A percentile compares a stretch with the other conserved stretches of the same genome.
Conservation (phyloP, 2,113 vertebrate species). For the Riparia riparia region DNA sequence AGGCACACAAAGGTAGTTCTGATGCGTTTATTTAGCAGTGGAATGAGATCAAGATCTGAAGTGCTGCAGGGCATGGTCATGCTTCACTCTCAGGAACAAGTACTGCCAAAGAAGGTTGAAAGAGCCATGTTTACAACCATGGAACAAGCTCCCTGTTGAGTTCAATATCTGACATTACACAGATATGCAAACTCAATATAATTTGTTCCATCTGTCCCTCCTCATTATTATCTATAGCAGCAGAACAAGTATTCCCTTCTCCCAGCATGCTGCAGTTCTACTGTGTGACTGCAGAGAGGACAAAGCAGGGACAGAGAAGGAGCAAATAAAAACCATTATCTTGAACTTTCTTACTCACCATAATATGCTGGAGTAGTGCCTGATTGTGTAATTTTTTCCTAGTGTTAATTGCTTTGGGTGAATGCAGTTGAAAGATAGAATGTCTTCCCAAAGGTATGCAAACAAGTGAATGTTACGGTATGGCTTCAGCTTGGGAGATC, state of each 20-base stretch:
- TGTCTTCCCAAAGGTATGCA: neutral
- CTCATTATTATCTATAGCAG: neutral
- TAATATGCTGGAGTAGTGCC: neutral
- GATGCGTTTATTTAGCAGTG: neutral
- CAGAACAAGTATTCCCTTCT: neutral
- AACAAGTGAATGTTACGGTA: neutral
- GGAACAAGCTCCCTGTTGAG: conserved; percentile 13
- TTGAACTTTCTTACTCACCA: neutral
- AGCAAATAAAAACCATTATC: neutral
- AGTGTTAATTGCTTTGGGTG: neutral
- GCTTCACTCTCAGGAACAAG: neutral
- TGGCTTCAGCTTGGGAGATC: neutral
- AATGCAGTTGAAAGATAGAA: neutral
- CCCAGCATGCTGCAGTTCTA: neutral
- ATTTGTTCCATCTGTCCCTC: conserved; percentile 32
- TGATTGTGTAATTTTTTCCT: neutral
- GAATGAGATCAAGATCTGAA: neutral
- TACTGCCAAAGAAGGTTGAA: conserved; percentile 17
- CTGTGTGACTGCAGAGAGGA: neutral
- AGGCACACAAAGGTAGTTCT: neutral
- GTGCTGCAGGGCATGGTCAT: neutral
- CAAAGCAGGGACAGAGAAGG: neutral
- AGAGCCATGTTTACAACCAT: conserved; percentile 1
- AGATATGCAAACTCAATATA: neutral
- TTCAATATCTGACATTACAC: neutral